Evolutionary conservation across 2,888 invertebrate species (phyloP), one percentile per base, ranked within the genome.

Genomic region (Nomada goodeniana): DNA sequence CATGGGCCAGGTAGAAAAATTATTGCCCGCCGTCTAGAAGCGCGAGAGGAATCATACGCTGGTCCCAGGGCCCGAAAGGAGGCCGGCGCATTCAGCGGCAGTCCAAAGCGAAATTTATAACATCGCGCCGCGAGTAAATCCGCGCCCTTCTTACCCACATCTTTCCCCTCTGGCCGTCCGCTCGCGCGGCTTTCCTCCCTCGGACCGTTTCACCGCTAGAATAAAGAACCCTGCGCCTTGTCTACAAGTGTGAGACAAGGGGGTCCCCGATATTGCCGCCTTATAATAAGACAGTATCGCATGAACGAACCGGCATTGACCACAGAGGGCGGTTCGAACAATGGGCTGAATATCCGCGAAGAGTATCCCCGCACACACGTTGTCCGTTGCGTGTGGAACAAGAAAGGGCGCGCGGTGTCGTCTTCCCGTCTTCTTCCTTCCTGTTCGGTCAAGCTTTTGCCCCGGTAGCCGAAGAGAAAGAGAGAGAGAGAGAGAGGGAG

Each of bases 221-320:
- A 84, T 85, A 88, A 86, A 88, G 86, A 87, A 85, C 79, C 80
- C 80, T 75, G 84, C 88, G 77, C 79, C 85, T 82, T 89, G 88
- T 89, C 88, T 90, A 88, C 86, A 90, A 89, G 88, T 90, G 89
- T 88, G 89, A 89, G 91, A 90, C 91, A 89, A 91, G 90, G 86
- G 86, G 83, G 88, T 76, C 76, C 86, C 85, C 87, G 88, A 90
- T 91, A 91, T 89, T 89, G 90, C 89, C 90, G 90, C 89, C 90
- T 92, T 92, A 92, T 92, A 92, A 92, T 92, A 92, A 92, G 92
- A 92, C 92, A 91, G 90, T 91, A 91, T 91, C 91, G 87, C 89
- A 89, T 91, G 90, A 88, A 89, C 87, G 90, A 63, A 87, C 88
- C 86, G 88, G 89, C 86, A 85, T 89, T 88, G 88, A 86, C 75